Conservation (phyloP, 2,113 vertebrate species). For the Bubo scandiacus region DNA sequence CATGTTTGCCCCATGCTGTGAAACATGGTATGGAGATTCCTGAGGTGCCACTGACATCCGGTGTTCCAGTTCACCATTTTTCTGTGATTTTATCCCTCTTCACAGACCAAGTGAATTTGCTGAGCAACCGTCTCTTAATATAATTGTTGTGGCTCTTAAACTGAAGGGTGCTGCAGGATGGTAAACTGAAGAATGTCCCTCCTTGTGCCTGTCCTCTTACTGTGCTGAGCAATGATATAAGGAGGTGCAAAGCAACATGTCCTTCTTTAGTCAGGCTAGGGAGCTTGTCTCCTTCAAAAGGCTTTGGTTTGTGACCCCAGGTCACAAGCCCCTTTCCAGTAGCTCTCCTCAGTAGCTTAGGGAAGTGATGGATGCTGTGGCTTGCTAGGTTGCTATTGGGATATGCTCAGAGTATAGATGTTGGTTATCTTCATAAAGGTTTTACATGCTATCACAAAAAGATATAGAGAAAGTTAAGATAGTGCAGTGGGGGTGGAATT, state of each 20-base stretch:
- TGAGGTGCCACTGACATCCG: not conserved
- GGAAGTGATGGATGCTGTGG: not conserved
- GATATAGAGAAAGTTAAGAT: not conserved
- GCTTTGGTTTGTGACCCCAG: not conserved
- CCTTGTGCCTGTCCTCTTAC: not conserved
- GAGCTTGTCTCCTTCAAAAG: not conserved
- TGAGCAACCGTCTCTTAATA: not conserved
- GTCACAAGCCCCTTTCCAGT: fast-evolving
- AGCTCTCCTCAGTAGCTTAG: not conserved
- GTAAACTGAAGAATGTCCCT: not conserved
- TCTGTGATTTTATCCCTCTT: not conserved
- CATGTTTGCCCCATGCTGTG: not conserved
- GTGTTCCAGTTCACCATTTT: not conserved
- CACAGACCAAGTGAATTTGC: not conserved
- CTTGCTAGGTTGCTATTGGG: not conserved
- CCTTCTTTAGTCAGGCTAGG: not conserved
- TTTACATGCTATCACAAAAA: not conserved
- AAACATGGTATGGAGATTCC: not conserved
- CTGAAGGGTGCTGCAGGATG: not conserved
- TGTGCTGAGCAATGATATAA: fast-evolving
- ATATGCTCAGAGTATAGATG: not conserved
- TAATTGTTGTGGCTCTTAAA: not conserved
- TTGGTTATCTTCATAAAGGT: not conserved
- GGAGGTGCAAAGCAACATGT: not conserved
- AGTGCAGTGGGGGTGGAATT: not conserved